Conservation (phyloP, 2,113 vertebrate genomes). For the Oncorhynchus gorbuscha region DNA sequence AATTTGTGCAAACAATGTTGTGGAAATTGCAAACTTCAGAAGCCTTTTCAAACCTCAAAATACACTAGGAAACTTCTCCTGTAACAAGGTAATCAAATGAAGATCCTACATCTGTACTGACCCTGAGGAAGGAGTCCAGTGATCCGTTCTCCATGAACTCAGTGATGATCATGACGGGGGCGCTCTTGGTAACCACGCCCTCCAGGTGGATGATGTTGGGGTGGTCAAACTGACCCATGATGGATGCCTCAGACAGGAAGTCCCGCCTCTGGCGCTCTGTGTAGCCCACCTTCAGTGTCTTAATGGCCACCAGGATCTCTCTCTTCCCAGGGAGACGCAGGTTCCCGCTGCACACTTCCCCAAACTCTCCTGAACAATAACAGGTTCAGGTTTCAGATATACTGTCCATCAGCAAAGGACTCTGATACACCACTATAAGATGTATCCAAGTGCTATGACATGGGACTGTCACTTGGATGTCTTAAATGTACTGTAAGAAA, state of each 20-base stretch:
- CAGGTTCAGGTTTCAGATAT: too few relatives aligned
- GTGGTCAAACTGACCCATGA: slow-evolving; percentile 95
- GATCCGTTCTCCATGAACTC: slow-evolving; percentile 99
- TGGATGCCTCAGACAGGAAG: slow-evolving; percentile 87
- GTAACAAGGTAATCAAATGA: too few relatives aligned
- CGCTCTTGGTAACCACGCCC: slow-evolving; percentile 94
- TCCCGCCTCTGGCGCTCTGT: slow-evolving; percentile 88
- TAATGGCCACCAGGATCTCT: slow-evolving; percentile 89
- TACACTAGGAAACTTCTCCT: too few relatives aligned
- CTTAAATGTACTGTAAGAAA: too few relatives aligned
- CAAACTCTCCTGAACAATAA: slow-evolving; percentile 84
- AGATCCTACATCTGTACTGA: slow-evolving; percentile 48
- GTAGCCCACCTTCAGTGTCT: slow-evolving; percentile 86
- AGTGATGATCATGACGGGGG: slow-evolving; percentile 93
- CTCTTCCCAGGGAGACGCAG: slow-evolving; percentile 91
- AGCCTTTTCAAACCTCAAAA: too few relatives aligned
- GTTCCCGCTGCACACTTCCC: slow-evolving; percentile 96
- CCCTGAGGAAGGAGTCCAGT: slow-evolving; percentile 93
- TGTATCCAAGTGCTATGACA: too few relatives aligned
- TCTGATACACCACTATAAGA: too few relatives aligned
- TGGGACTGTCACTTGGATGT: too few relatives aligned
- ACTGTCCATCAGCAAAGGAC: too few relatives aligned
- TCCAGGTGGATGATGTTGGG: slow-evolving; percentile 93
- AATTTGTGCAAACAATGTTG: too few relatives aligned
- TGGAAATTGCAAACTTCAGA: too few relatives aligned